Evolutionary conservation across 2,888 invertebrate species (phyloP), one percentile per base, ranked within the genome.

Genomic region (Amphipoea lucens): DNA sequence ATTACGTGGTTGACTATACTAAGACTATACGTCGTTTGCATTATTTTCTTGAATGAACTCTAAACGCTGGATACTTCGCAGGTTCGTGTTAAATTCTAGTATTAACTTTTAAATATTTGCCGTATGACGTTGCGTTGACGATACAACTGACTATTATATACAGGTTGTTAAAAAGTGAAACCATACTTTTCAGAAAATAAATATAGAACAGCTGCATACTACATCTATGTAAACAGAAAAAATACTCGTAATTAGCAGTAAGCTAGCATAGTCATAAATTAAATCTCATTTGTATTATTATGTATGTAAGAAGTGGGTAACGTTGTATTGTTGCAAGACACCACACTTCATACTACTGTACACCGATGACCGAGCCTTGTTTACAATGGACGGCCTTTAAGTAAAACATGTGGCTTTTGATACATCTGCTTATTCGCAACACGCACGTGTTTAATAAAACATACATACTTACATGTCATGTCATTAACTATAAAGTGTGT

Each of bases 351-450:
- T 40, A 81, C 79, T 81, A 68, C 51, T 80, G 72, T 81, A 79
- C 74, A 74, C 70, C 23, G 65, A 65, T 40, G 65, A 65, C 65
- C 40, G 63, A 81, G 69, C 48, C 83, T 92, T 92, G 92, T 91
- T 92, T 93, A 92, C 90, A 90, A 90, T 90, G 90, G 84, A 87
- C 82, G 87, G 88, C 91, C 85, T 91, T 91, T 84, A 90, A 91
- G 86, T 89, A 89, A 88, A 92, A 93, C 94, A 95, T 94, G 92
- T 95, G 94, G 93, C 88, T 89, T 91, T 84, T 79, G 88, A 89
- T 90, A 94, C 94, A 94, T 94, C 91, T 94, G 94, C 90, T 91
- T 89, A 92, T 91, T 93, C 91, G 93, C 92, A 87, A 92, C 88
- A 87, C 86, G 84, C 90, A 90, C 88, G 89, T 90, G 89, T 90